Evolutionary conservation across 2,113 vertebrate genomes (phyloP).

Genomic region (Candoia aspera): DNA sequence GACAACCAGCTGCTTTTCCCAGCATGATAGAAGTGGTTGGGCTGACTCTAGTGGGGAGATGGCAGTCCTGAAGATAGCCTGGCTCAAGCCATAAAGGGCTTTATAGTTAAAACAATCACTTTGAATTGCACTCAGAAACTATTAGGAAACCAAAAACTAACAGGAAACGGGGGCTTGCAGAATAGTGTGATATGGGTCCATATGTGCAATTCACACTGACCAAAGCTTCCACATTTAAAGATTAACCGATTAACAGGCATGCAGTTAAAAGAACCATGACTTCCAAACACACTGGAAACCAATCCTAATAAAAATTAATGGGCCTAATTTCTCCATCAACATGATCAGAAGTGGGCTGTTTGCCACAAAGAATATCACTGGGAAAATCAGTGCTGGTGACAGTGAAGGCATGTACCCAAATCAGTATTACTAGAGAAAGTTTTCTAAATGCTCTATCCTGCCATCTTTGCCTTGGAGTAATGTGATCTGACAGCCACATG

Average conservation of each 20-base stretch:
- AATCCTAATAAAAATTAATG: neutral
- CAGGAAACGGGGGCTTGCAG: too few species aligned
- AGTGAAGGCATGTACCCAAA: too few species aligned
- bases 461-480: neutral
- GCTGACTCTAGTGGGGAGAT: too few species aligned
- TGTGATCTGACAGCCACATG: neutral
- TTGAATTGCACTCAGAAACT: too few species aligned
- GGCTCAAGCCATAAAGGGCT: too few species aligned
- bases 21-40: too few species aligned
- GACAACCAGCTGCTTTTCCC: too few species aligned
- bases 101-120: too few species aligned
- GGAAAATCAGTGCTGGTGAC: neutral
- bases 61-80: too few species aligned
- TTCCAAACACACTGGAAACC: neutral
- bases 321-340: neutral
- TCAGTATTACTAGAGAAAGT: neutral
- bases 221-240: too few species aligned
- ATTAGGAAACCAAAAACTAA: too few species aligned
- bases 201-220: neutral
- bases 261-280: neutral
- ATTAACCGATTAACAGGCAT: neutral
- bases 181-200: too few species aligned
- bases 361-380: neutral
- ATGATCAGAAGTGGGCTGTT: neutral
- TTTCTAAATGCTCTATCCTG: neutral